Conservation (phyloP, 1,140 invertebrate species). For the Pseudomyrmex concolor region DNA sequence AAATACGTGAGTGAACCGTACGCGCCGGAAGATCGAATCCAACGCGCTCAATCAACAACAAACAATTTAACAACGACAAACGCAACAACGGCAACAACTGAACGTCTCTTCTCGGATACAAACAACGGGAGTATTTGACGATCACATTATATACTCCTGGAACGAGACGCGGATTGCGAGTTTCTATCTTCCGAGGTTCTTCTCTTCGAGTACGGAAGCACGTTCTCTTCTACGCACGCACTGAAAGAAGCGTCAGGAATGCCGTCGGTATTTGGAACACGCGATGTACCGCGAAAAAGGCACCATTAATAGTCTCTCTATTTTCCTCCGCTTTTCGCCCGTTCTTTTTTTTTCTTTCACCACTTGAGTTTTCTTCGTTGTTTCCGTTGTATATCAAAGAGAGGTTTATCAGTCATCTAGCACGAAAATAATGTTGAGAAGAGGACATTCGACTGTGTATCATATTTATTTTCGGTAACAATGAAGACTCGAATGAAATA, state of each 20-base stretch:
- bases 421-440: background rate
- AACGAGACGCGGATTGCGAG: background rate
- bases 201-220: background rate
- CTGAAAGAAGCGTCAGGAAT: background rate
- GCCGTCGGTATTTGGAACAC: background rate
- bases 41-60: background rate
- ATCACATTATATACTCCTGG: constrained; percentile 31
- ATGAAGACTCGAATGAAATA: background rate
- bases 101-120: background rate
- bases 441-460: background rate
- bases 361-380: constrained; percentile 14
- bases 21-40: background rate
- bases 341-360: background rate
- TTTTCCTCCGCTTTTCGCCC: background rate
- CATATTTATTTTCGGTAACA: background rate
- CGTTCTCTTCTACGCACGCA: background rate
- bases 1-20: constrained; percentile 14
- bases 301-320: constrained; percentile 1
- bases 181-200: constrained; percentile 1
- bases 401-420: constrained; percentile 14
- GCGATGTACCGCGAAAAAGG: constrained; percentile 6
- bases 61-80: background rate
- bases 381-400: background rate
- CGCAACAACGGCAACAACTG: constrained; percentile 3
- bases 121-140: background rate